phyloP scores from a whole-genome alignment of 2,113 vertebrate genomes.

The Malurus elegans region DNA sequence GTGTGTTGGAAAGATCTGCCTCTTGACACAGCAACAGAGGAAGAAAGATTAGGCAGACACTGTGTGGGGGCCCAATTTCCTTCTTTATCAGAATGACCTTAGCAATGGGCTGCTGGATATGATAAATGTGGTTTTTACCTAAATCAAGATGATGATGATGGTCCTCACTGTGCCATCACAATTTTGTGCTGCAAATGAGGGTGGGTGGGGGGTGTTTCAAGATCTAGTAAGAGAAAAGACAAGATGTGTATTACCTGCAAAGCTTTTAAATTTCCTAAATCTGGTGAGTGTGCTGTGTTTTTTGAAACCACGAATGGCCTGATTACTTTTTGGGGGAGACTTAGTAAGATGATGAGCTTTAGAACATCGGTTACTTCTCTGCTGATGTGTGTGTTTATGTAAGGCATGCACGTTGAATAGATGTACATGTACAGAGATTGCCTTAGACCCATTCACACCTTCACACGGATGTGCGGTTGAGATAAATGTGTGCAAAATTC shows the following conservation, averaged over 20 bases:
- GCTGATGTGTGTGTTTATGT: neutral
- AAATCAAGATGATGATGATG: neutral
- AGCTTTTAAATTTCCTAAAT: neutral
- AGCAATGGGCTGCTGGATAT: neutral
- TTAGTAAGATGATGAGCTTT: neutral
- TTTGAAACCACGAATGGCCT: neutral
- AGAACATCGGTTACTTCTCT: neutral
- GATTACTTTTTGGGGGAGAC: neutral
- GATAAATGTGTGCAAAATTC: neutral
- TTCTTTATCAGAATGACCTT: slow-evolving; percentile 5
- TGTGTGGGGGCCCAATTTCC: neutral
- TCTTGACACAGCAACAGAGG: neutral
- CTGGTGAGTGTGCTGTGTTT: neutral
- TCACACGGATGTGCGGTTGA: neutral
- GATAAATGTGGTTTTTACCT: neutral
- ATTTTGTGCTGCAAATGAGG: neutral
- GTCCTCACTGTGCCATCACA: neutral
- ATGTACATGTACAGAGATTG: neutral
- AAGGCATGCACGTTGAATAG: neutral
- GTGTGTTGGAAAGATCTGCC: slow-evolving; percentile 33
- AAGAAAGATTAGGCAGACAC: slow-evolving; percentile 33
- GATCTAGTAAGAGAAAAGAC: neutral
- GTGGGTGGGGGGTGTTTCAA: neutral
- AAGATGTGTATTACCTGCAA: neutral
- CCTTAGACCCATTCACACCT: neutral